Base-by-base conservation (phyloP, 2,888 invertebrate genomes). In the Drosophila gaucha region DNA sequence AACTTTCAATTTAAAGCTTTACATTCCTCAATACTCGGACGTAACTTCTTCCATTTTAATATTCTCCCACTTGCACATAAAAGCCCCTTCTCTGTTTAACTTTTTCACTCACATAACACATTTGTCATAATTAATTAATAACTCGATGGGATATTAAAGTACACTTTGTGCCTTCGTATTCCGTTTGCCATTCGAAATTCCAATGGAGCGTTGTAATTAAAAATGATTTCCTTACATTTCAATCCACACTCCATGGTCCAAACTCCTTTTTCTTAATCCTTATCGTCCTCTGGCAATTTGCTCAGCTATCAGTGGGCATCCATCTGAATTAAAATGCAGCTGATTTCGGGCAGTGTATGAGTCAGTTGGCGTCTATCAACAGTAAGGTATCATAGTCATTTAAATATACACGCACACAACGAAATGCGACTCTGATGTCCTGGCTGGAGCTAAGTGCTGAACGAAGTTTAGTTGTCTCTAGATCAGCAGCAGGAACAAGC, bases 371-470 rank as follows among this genome's bases (percentile, higher is more conserved):
- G 60, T 24, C 62, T 80, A 84, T 80, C 85, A 84, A 47, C 63
- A 60, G 50, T 58, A 43, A 44, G 64, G 52, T 74, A 80, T 78
- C 80, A 80, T 63, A 78, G 74, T 60, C 71, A 84, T 82, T 87
- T 82, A 87, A 87, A 85, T 74, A 71, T 50, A 76, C 47, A 54
- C 52, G 41, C 43, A 59, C 39, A 50, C 51, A 74, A 38, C 26
- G 24, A 65, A 58, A 16, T 43, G 43, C 16, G 65, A 14, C 18
- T 16, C 51, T 54, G 49, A 46, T 57, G 41, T 57, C 44, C 43
- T 43, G 39, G 26, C 51, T 22, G 22, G 3, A 55, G 31, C 52
- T 63, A 54, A 57, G 59, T 54, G 57, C 51, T 58, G 60, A 65
- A 74, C 58, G 66, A 78, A 80, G 62, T 82, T 78, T 33, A n/a